Evolutionary conservation across 2,888 invertebrate genomes (phyloP).

Genomic region (Tupiocoris notatus): DNA sequence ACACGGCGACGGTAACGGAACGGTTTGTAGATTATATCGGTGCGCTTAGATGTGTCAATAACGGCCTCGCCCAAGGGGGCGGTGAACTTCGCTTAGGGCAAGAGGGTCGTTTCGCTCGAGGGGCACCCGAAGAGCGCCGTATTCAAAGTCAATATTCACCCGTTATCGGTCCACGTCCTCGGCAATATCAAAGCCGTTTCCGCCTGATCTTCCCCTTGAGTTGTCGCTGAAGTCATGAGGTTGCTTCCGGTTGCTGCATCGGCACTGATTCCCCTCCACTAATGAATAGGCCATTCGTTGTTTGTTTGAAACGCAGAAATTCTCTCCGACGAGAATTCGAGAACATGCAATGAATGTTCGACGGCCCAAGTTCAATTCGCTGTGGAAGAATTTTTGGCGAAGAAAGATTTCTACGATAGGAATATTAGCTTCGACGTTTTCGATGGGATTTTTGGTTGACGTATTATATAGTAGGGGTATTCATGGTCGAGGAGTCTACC

Average conservation of each 20-base stretch:
- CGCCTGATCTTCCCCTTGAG: not conserved
- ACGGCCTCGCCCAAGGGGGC: constrained; percentile 14
- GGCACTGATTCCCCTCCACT: not conserved
- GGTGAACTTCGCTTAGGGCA: no score
- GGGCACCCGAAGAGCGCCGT: not conserved
- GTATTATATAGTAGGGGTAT: no score
- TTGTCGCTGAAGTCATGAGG: not conserved
- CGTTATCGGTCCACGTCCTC: not conserved
- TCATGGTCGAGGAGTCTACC: no score
- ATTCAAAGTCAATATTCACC: not conserved
- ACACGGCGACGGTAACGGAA: not conserved
- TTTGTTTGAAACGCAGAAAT: not conserved
- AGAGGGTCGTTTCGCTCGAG: not conserved
- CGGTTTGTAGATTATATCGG: constrained; percentile 23
- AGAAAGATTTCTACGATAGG: no score
- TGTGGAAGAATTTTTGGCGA: no score
- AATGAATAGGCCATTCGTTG: not conserved
- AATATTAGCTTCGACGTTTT: no score
- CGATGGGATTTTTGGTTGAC: no score
- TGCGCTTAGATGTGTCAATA: constrained; percentile 31
- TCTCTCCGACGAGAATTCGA: no score
- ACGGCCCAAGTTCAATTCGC: no score
- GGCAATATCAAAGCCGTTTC: not conserved
- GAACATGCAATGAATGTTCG: no score
- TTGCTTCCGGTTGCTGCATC: not conserved